Base-by-base conservation (phyloP, 53 echinoderm and acorn worm species). In the Paelopatides confundens region DNA sequence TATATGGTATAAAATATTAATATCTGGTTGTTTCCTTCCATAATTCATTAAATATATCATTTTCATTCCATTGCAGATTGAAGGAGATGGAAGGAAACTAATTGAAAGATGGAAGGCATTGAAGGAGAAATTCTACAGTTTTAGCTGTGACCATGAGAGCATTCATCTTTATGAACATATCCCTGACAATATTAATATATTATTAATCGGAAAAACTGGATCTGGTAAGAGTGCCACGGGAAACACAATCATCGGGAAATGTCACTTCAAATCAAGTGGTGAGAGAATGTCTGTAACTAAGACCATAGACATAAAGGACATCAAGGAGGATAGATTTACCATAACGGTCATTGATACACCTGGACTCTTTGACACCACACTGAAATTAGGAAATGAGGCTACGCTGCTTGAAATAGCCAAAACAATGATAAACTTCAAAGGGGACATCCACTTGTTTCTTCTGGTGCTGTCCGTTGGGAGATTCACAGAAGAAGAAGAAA, bases 301-400 rank as follows among this genome's bases (percentile, higher is more conserved):
- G 31, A 77, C 77, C 2, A 77, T 77, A 8, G 6, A 5, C n/a
- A 77, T 30, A 14, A 23, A 77, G 6, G 27, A 77, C 36, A 2
- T 77, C 7, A 23, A 46, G n/a, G 77, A 43, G 49, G 48, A 31
- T 49, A 51, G 49, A 43, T 29, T 29, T 17, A 30, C 6, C 4
- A 49, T 77, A 24, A 77, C 51, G 2, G 51, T 77, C 43, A 77
- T 77, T 7, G 77, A 77, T 31, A 77, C 77, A 17, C 77, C 77
- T 29, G 77, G 77, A 9, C 50, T 77, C 1, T 77, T 77, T 15
- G 77, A 77, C 17, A 77, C 77, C 10, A 29, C 38, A 12, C 13
- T 11, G 9, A 49, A 77, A 26, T 31, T 77, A 2, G 3, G 8
- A 24, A 77, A 77, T 27, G 49, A 77, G 28, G 49, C 8, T 8